Evolutionary conservation across 2,888 invertebrate species (phyloP).

Genomic region (Volucella inflata): DNA sequence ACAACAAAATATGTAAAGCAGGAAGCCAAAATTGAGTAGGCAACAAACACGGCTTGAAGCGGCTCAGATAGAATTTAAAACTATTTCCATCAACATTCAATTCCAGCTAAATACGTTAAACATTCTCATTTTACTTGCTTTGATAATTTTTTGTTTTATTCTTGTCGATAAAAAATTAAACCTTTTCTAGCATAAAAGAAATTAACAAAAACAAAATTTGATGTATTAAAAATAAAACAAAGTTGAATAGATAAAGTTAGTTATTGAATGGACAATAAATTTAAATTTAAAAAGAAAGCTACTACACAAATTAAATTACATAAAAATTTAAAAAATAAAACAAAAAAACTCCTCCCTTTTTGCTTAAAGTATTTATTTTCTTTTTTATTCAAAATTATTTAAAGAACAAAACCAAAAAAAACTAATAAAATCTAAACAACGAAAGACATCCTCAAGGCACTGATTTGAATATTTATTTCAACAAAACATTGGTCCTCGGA

Average conservation of each 20-base stretch:
- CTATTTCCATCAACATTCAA: too few relatives aligned
- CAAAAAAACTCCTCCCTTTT: constrained; percentile 11
- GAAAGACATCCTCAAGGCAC: constrained; percentile 29
- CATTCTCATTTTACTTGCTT: constrained; percentile 21
- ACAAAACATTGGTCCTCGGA: neutral
- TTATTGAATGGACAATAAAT: constrained; percentile 74
- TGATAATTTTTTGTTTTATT: constrained; percentile 21
- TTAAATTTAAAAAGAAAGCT: constrained; percentile 49
- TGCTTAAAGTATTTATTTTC: neutral
- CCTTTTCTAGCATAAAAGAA: constrained; percentile 44
- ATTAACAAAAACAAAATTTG: constrained; percentile 28
- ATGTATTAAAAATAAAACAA: constrained; percentile 32
- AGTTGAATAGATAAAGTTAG: constrained; percentile 31
- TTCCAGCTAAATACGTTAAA: too few relatives aligned
- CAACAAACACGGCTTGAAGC: too few relatives aligned
- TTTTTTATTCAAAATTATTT: neutral
- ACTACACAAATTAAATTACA: constrained; percentile 14
- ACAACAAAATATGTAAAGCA: too few relatives aligned
- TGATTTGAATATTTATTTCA: neutral
- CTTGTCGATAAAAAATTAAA: constrained; percentile 16
- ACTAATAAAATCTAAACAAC: constrained; percentile 33
- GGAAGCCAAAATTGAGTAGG: too few relatives aligned
- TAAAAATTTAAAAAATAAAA: constrained; percentile 13
- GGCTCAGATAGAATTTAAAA: too few relatives aligned
- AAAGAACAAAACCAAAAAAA: neutral